phyloP scores from a whole-genome alignment of 1,140 invertebrate genomes.

The Drosophila arizonae region DNA sequence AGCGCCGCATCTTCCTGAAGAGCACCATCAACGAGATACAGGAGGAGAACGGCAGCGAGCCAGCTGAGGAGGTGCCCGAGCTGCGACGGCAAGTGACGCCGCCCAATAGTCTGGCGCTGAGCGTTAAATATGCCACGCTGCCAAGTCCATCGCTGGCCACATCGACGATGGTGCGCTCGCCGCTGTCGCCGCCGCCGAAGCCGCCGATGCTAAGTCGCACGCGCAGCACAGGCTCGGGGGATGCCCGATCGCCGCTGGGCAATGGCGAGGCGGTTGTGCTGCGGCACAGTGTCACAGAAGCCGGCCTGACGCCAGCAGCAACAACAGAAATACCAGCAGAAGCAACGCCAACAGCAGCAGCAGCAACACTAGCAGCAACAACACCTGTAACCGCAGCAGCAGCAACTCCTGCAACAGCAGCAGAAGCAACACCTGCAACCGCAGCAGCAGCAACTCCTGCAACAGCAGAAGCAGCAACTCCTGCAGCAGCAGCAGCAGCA shows the following conservation, averaged over 20 bases:
- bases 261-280: conserved; percentile 24
- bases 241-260: conserved; percentile 37
- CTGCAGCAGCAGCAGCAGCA: neutral
- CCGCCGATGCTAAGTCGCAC: conserved; percentile 78
- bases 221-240: conserved; percentile 69
- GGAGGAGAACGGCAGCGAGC: conserved; percentile 32
- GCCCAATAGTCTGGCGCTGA: conserved; percentile 44
- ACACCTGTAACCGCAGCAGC: neutral
- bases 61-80: neutral
- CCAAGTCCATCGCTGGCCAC: conserved; percentile 49
- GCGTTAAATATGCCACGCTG: conserved; percentile 72
- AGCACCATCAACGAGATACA: conserved; percentile 58
- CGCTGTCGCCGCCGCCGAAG: conserved; percentile 72
- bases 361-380: neutral
- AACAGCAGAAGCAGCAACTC: neutral
- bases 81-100: conserved; percentile 4
- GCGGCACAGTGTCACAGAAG: conserved; percentile 41
- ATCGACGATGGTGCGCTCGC: conserved; percentile 43
- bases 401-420: neutral
- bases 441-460: neutral
- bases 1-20: conserved; percentile 69
- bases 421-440: neutral
- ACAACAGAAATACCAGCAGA: neutral
- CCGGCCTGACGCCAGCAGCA: neutral
- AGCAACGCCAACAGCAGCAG: neutral